These are phyloP conservation scores for Nematostella vectensis DNA, from an alignment of 92 coral and sea anemone species.

Conservation along the genomic window DNA sequence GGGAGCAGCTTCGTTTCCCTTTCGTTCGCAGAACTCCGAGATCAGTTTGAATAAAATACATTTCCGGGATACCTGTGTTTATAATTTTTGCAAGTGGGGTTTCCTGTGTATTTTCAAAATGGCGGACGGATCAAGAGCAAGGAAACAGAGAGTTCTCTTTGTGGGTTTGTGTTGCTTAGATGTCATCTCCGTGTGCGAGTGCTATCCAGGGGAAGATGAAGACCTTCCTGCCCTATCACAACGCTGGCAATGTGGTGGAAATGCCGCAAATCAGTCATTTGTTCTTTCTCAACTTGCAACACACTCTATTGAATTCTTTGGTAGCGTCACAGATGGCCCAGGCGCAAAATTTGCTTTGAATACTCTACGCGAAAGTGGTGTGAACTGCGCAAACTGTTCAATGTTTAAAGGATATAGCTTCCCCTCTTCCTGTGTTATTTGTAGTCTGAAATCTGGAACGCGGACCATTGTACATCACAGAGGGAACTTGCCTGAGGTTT, in stretches of 20 bases:
- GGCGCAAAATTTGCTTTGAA: conserved; percentile 50
- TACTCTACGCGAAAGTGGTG: conserved; percentile 35
- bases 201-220: conserved; percentile 76
- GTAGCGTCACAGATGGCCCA: conserved; percentile 48
- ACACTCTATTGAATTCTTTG: conserved; percentile 57
- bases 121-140: conserved; percentile 1
- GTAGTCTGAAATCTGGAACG: conserved; percentile 53
- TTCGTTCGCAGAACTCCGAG: too few relatives aligned
- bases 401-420: conserved; percentile 53
- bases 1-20: too few relatives aligned
- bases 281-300: conserved; percentile 53
- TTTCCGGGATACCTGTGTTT: too few relatives aligned
- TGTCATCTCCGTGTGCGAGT: conserved; percentile 59
- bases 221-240: conserved; percentile 58
- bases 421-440: conserved; percentile 74
- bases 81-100: too few relatives aligned
- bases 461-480: conserved; percentile 74
- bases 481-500: conserved; percentile 54
- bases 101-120: too few relatives aligned
- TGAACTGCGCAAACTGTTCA: conserved; percentile 51
- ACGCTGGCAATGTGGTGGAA: conserved; percentile 78
- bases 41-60: too few relatives aligned
- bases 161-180: conserved; percentile 73
- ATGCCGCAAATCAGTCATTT: conserved; percentile 69
- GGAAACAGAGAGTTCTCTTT: conserved; percentile 25